Conservation (phyloP, 2,888 invertebrate species). For the Chrysolina americana region DNA sequence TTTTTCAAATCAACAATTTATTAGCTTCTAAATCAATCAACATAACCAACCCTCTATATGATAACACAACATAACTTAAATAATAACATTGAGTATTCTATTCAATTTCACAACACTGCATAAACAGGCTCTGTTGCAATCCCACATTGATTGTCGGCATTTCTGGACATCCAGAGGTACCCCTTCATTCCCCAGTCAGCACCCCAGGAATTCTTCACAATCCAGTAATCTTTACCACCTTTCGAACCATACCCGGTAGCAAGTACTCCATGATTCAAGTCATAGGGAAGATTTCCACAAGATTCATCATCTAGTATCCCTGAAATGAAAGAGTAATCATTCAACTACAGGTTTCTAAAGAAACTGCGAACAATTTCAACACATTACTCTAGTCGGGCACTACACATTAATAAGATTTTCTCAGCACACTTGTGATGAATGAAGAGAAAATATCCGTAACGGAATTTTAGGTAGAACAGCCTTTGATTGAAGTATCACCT, state of each 20-base stretch:
- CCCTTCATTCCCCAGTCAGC: slow-evolving; percentile 12
- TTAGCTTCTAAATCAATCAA: not conserved
- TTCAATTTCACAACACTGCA: not conserved
- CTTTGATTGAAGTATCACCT: too few species aligned
- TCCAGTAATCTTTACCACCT: slow-evolving; percentile 17
- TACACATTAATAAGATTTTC: too few species aligned
- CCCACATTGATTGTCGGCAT: not conserved
- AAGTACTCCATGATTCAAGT: slow-evolving; percentile 15
- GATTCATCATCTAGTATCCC: not conserved
- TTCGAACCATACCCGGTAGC: slow-evolving; percentile 16
- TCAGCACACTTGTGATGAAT: too few species aligned
- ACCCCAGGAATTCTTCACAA: slow-evolving; percentile 29
- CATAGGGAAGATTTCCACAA: not conserved
- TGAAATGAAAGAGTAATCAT: not conserved
- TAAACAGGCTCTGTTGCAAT: not conserved
- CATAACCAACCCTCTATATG: not conserved
- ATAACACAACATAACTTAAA: too few species aligned
- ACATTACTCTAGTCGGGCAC: too few species aligned
- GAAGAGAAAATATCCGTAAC: too few species aligned
- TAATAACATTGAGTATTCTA: too few species aligned
- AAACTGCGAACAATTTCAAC: not conserved
- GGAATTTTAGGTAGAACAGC: too few species aligned
- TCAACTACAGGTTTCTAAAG: not conserved
- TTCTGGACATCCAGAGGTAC: not conserved
- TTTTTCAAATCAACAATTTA: too few species aligned